Evolutionary conservation across 2,888 invertebrate species (phyloP), one percentile per base, ranked within the genome.

Genomic region (Himalopsyche anomala): DNA sequence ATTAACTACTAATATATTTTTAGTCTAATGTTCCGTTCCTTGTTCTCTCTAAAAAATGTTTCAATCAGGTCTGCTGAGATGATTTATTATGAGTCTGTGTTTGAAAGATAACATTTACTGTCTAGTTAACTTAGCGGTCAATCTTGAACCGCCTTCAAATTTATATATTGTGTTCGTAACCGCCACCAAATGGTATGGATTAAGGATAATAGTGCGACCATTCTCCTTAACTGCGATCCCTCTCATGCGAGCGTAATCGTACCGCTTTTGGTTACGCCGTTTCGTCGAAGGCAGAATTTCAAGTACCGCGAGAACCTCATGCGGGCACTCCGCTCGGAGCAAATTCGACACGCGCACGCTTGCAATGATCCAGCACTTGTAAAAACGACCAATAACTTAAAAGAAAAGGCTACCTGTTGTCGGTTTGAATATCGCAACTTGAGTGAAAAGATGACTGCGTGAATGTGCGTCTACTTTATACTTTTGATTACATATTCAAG

Each of bases 121-220:
- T 51, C 15, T 51, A 3, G 5, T 62, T 19, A 28, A 82, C 15
- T 82, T 12, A 36, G 28, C 19, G 56, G 56, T 80, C 51, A 51
- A 84, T 54, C 45, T 36, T 83, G 87, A 87, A 83, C 81, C 15
- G 15, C 80, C 81, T 55, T 62, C 82, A 80, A 83, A 87, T 88
- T 87, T 88, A 88, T 88, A 88, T 87, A 86, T 88, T 74, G 86
- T 85, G 86, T 81, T 85, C 85, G 88, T 90, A 89, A 91, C 92
- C 92, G 91, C 92, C 92, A 91, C 92, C 92, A 93, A 93, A 93
- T 92, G 92, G 92, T 92, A 91, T 91, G 92, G 92, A 92, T 92
- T 93, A 93, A 93, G 92, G 91, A 91, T 93, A 93, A 93, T 93
- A 92, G 93, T 91, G 92, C 91, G 92, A 91, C 92, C 92, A 93